Conservation (phyloP, 2,888 invertebrate species). For the Cantharis nigra region DNA sequence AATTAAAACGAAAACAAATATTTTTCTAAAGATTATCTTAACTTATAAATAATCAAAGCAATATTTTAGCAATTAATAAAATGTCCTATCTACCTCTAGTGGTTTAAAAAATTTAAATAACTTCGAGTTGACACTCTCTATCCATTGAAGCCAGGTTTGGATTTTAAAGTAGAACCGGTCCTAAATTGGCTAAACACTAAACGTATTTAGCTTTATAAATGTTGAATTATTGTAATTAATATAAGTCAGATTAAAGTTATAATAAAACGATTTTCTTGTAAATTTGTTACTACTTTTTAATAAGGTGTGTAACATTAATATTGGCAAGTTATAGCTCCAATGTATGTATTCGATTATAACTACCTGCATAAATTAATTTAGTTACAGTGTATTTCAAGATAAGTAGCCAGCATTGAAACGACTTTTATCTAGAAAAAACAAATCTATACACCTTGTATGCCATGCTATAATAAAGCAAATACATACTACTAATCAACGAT, state of each 20-base stretch:
- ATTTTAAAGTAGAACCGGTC: background rate
- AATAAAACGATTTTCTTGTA: background rate
- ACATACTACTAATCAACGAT: background rate
- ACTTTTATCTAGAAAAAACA: background rate
- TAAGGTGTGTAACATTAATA: background rate
- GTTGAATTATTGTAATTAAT: background rate
- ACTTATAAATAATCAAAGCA: background rate
- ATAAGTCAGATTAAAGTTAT: background rate
- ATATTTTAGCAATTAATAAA: background rate
- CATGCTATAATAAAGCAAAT: conserved; percentile 2
- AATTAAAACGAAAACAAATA: background rate
- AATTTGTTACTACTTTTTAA: background rate
- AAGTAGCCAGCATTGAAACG: background rate
- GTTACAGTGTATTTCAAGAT: background rate
- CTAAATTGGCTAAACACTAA: background rate
- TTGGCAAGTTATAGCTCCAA: background rate
- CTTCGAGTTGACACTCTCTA: background rate
- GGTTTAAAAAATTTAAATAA: background rate
- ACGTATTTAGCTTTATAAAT: background rate
- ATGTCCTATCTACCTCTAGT: background rate
- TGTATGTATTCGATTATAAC: background rate
- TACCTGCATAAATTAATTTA: background rate
- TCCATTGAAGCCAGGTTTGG: background rate
- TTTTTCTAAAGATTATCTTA: background rate
- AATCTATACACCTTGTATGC: background rate